Evolutionary conservation across 2,797 vertebrate genomes (phyloP), one percentile per base, ranked within the genome.

Genomic region (Pyrocephalus nanus): DNA sequence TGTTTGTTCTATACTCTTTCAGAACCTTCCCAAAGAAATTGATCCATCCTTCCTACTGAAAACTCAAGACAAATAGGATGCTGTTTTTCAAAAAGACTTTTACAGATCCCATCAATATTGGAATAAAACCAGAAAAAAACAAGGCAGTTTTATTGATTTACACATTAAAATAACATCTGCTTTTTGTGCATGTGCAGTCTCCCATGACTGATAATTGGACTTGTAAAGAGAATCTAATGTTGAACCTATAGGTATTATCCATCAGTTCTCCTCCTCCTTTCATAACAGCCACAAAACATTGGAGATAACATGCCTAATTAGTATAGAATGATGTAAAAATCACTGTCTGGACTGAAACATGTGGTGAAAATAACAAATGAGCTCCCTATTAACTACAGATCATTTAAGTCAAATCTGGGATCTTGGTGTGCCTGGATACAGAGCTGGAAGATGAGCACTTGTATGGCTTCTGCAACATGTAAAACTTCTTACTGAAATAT

Each of bases 311-410:
- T 90, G 94, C 95, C 96, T 97, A 95, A 95, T 87, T 94, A 90
- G 86, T 93, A 92, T 92, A 97, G 96, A 97, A 96, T 73, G 90
- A 97, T 88, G 95, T 94, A 96, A 97, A 98, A 98, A 98, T 97
- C 97, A 78, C 96, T 97, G 95, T 58, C 61, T 83, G 69, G 13
- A 18, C 73, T 72, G 80, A 94, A 96, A 92, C 64, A 72, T 8
- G 2, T 16, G 0, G 1, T 62, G 43, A 53, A 48, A 58, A 61
- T 40, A 88, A 40, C 34, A 87, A 38, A 47, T 14, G 18, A 93
- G 23, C 25, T 69, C 42, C 67, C 48, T 4, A 4, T 20, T 58
- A 83, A 51, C 75, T 18, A 27, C 32, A 65, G 34, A 61, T 32
- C 17, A 40, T 25, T 82, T 34, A 61, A 85, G 12, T 45, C 36